phyloP scores from a whole-genome alignment of 2,888 invertebrate genomes.

The Ormia ochracea region DNA sequence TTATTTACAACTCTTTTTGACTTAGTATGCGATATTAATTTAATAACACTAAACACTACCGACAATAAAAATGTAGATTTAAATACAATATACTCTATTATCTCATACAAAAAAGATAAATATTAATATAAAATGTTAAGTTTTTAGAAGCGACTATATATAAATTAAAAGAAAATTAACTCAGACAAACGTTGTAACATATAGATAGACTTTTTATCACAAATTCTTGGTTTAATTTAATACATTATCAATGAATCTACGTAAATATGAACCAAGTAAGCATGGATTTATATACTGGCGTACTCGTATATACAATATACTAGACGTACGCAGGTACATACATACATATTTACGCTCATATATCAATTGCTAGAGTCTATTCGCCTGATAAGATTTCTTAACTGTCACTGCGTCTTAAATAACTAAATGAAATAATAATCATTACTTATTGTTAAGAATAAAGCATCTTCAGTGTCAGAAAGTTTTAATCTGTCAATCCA shows the following conservation, averaged over 20 bases:
- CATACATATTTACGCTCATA: not conserved
- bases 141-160: not conserved
- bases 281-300: not conserved
- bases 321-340: not conserved
- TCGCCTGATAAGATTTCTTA: slow-evolving; percentile 40
- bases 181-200: not conserved
- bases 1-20: too few species aligned
- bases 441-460: slow-evolving; percentile 3
- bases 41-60: too few species aligned
- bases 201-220: not conserved
- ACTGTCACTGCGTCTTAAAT: slow-evolving; percentile 26
- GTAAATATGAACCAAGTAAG: too few species aligned
- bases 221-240: not conserved
- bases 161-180: not conserved
- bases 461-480: slow-evolving; percentile 12
- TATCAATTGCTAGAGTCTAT: not conserved
- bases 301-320: not conserved
- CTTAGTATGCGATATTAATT: too few species aligned
- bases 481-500: not conserved
- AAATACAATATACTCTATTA: not conserved
- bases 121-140: too few species aligned
- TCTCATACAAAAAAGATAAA: not conserved
- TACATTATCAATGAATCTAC: not conserved
- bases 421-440: not conserved
- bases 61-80: too few species aligned